Base-by-base conservation (phyloP, 2,888 invertebrate species). In the Drosophila maculinotata region DNA sequence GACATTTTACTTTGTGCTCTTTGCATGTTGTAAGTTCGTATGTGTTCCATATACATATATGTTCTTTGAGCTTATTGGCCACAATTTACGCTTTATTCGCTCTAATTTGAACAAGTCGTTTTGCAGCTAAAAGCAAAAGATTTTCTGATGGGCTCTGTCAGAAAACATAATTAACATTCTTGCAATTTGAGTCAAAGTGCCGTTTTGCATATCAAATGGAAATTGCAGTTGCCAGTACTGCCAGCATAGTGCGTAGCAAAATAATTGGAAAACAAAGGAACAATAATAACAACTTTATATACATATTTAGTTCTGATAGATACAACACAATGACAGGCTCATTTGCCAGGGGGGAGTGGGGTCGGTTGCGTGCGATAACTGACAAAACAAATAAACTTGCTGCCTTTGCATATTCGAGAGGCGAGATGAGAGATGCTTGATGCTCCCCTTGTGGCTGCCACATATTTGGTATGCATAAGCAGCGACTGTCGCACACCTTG, bases 381-480 rank as follows among this genome's bases (percentile, higher is more conserved):
- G 79, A 59, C 60, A 77, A 71, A 71, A 75, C 67, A 79, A 80
- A 83, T 77, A 79, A 80, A 79, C 72, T 75, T 51, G 62, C 60
- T 76, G 35, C 31, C 56, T 45, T 53, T 62, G 59, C 60, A 58
- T 58, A 60, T 62, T n/a, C n/a, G n/a, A n/a, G n/a, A n/a, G n/a
- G n/a, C n/a, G n/a, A n/a, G 52, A 53, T 17, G 17, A 3, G 8
- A 10, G 20, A 31, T 33, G 12, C 31, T n/a, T 14, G 15, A 14
- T 23, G 28, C 47, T 10, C 23, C 26, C 63, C 38, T 31, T 23
- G 38, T 31, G 38, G 41, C 12, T 59, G 66, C 60, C 66, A 67
- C 75, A 73, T 59, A 72, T 81, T 81, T 81, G 81, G 81, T 87
- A 87, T 81, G 87, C 80, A 81, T 81, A 84, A 84, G 85, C 65